Evolutionary conservation across 2,888 invertebrate genomes (phyloP), one percentile per base, ranked within the genome.

Genomic region (Aspidapion aeneum): DNA sequence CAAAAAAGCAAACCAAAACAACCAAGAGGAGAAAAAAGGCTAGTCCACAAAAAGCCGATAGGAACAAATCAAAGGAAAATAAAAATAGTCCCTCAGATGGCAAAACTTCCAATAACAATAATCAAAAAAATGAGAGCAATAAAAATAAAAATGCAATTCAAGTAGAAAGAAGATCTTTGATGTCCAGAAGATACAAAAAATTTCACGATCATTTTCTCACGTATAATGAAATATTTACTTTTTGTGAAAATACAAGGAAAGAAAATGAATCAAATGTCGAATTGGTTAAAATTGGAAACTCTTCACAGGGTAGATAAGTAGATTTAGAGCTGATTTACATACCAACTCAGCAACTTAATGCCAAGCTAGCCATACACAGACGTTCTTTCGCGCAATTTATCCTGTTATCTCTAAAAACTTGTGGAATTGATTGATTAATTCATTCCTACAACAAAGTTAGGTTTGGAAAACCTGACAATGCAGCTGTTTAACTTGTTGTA

Each of bases 141-240:
- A 17, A 58, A 49, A 18, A 50, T n/a, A 17, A n/a, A 35, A 35
- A 57, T 21, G 21, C 35, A 22, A 54, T 55, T 17, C 17, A 50
- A n/a, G 64, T 60, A 1, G 3, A 60, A 54, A 21, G 18, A 52
- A 18, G 1, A 12, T 19, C 5, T 18, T 56, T 63, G 51, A 57
- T 18, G 17, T 63, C 61, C 52, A 66, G 67, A 56, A 64, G 66
- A 21, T 71, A 69, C 58, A 70, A 72, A 61, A 58, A 63, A 54
- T 72, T 68, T 63, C 71, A 73, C 58, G 68, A 73, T 48, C 66
- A 70, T 61, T 73, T 72, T 58, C 56, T 74, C 5, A 68, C 50
- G 57, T 72, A 71, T 57, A 61, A 68, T 7, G 65, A 72, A 62
- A 73, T 74, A n/a, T 49, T 63, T 21, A 64, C 66, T 1, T 73